Evolutionary conservation across 2,888 invertebrate genomes (phyloP).

Genomic region (Malthinus flaveolus): DNA sequence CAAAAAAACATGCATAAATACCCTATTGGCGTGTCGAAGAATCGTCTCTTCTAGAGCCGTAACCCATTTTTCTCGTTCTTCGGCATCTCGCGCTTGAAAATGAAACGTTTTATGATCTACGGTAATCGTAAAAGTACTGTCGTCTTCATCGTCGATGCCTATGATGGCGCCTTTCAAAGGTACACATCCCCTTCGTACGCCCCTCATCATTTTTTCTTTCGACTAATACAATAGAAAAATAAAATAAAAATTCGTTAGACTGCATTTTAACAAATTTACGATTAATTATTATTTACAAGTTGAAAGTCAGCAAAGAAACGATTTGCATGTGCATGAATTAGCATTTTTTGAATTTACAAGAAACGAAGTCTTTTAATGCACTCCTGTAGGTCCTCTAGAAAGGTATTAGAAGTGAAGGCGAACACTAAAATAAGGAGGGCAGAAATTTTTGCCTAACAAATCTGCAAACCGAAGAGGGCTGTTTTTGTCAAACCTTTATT

Average conservation of each 20-base stretch:
- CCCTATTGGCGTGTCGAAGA: slow-evolving; percentile 74
- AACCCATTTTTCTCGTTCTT: slow-evolving; percentile 96
- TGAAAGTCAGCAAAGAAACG: too few species aligned
- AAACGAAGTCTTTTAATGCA: too few species aligned
- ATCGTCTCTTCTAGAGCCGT: slow-evolving; percentile 94
- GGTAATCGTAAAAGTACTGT: slow-evolving; percentile 98
- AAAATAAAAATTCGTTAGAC: neutral
- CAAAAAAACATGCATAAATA: slow-evolving; percentile 40
- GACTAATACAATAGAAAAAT: slow-evolving; percentile 68
- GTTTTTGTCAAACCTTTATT: too few species aligned
- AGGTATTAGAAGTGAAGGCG: too few species aligned
- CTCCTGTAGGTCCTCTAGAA: too few species aligned
- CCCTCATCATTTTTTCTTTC: slow-evolving; percentile 98
- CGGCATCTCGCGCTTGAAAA: slow-evolving; percentile 95
- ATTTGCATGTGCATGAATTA: too few species aligned
- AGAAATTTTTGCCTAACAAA: too few species aligned
- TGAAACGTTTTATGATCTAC: slow-evolving; percentile 99
- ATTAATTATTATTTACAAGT: too few species aligned
- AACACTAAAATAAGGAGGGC: too few species aligned
- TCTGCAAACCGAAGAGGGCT: too few species aligned
- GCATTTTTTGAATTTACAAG: too few species aligned
- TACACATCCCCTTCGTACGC: slow-evolving; percentile 95
- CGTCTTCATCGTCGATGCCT: slow-evolving; percentile 98
- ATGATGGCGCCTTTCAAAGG: slow-evolving; percentile 96
- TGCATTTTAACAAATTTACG: too few species aligned